Base-by-base conservation (phyloP, 2,113 vertebrate genomes). In the Galemys pyrenaicus region DNA sequence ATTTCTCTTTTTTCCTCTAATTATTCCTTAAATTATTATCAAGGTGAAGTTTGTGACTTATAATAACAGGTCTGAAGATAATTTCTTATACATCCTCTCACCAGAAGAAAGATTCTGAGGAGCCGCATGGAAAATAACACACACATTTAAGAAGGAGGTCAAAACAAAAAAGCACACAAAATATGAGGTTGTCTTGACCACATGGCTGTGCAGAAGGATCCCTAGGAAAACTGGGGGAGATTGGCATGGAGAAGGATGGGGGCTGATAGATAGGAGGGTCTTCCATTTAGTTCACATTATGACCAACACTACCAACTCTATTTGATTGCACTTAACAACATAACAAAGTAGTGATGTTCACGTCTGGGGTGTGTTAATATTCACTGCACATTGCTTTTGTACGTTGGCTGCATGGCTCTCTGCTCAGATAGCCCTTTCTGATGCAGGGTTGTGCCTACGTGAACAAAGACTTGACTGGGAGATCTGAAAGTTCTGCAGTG, bases 391-490 rank as follows among this genome's bases (percentile, higher is more conserved):
- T 35, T 16, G 3, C 13, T 81, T 17, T 68, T 83, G 46, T 4
- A 39, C 11, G 3, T 1, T 6, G 12, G 3, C 7, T 51, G 0
- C 2, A 24, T 3, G 5, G 1, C 32, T 24, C 15, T 71, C 16
- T 3, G 20, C 8, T 3, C 39, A 24, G 3, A 6, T 16, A 81
- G n/a, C 32, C 16, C 6, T 60, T 87, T 86, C n/a, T n/a, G 1
- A 6, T 6, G 4, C 39, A 12, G 2, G 26, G 11, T 6, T 58
- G 16, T 41, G 15, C 46, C 6, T 67, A 35, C 2, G 1, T 24
- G 15, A 95, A 41, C 11, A 37, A 17, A 0, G 8, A 11, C 2
- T 28, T 44, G 32, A 12, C 6, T 67, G n/a, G 16, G 62, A 28
- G 41, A 64, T 58, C 24, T 71, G 32, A 58, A 3, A 39, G 6